Percentiles rank a stretch among this genome's conserved stretches.
phyloP scores from a whole-genome alignment of 2,797 vertebrate species.

The Yasuhikotakia modesta region DNA sequence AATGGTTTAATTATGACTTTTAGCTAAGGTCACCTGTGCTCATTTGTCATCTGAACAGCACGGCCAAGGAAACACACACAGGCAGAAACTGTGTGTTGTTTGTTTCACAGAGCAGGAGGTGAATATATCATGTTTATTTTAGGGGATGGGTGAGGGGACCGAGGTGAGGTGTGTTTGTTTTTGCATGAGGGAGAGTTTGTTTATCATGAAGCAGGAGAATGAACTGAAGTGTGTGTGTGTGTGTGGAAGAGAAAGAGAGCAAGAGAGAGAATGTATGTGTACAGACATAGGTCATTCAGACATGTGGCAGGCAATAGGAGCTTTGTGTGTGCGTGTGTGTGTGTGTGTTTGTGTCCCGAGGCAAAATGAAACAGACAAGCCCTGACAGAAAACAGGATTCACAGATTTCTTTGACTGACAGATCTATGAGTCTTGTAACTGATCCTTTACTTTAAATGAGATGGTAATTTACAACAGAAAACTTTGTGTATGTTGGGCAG shows the following conservation, averaged over 20 bases:
- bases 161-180: neutral
- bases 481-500: too few relatives aligned
- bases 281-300: too few relatives aligned
- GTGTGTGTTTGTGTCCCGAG: conserved; percentile 5
- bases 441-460: conserved; percentile 26
- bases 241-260: too few relatives aligned
- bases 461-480: conserved; percentile 8
- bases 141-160: conserved; percentile 1
- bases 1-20: too few relatives aligned
- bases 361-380: conserved; percentile 30
- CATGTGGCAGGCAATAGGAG: too few relatives aligned
- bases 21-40: too few relatives aligned
- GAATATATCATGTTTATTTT: conserved; percentile 47
- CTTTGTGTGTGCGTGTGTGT: too few relatives aligned
- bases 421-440: conserved; percentile 36
- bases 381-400: conserved; percentile 37
- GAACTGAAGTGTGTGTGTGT: neutral
- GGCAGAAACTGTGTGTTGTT: conserved; percentile 5
- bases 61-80: neutral
- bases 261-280: too few relatives aligned
- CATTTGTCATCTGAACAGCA: conserved; percentile 3
- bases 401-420: conserved; percentile 40
- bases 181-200: conserved; percentile 39
- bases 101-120: conserved; percentile 46
- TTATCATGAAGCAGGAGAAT: conserved; percentile 34